Percentiles rank a stretch among this genome's conserved stretches.
Conservation (phyloP, 2,797 vertebrate genomes). For the Pelobates cultripes region DNA sequence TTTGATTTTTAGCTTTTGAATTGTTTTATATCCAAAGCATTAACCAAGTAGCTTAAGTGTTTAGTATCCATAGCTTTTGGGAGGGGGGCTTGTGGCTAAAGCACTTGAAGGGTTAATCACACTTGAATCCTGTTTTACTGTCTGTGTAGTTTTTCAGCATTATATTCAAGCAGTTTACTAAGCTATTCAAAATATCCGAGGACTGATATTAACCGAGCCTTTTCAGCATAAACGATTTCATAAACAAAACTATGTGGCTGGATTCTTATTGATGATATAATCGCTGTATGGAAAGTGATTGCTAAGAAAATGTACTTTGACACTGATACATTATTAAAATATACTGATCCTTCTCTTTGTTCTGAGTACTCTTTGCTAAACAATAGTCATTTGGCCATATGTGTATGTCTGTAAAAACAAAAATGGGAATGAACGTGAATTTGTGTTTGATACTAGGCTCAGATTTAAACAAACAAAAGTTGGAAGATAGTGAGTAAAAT, state of each 20-base stretch:
- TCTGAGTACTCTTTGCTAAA: conserved; percentile 61
- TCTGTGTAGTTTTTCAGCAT: conserved; percentile 70
- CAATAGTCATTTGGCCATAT: background rate
- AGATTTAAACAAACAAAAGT: background rate
- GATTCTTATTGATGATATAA: conserved; percentile 85
- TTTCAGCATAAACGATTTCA: conserved; percentile 76
- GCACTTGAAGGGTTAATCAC: conserved; percentile 78
- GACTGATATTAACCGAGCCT: conserved; percentile 83
- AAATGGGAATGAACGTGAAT: background rate
- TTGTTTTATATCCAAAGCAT: background rate
- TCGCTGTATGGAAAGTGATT: conserved; percentile 88
- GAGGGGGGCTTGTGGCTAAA: conserved; percentile 61
- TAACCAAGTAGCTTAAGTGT: conserved; percentile 52
- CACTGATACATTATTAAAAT: conserved; percentile 98
- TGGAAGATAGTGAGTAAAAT: too few relatives aligned
- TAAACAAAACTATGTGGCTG: conserved; percentile 76
- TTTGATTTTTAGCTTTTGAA: background rate
- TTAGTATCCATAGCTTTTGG: conserved; percentile 56
- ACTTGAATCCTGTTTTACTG: conserved; percentile 67
- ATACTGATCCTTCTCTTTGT: conserved; percentile 83
- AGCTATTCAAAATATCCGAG: conserved; percentile 74
- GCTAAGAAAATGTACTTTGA: conserved; percentile 94
- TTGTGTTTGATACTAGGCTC: background rate
- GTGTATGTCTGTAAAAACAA: background rate
- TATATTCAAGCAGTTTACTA: conserved; percentile 76